Evolutionary conservation across 2,888 invertebrate species (phyloP).

Genomic region (Lagria hirta): DNA sequence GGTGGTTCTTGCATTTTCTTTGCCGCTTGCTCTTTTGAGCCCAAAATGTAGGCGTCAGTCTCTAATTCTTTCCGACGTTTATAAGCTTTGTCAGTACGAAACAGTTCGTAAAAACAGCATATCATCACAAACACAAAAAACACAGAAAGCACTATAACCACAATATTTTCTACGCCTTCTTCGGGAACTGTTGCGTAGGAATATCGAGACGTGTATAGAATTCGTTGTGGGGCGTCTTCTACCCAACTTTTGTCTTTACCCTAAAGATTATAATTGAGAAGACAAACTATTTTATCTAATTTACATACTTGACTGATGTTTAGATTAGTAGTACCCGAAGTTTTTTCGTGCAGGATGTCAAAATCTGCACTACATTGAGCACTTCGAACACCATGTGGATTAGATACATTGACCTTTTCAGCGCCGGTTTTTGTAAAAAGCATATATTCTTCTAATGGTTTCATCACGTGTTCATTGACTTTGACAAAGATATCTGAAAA

Average conservation of each 20-base stretch:
- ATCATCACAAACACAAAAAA: constrained; percentile 72
- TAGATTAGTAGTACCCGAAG: constrained; percentile 59
- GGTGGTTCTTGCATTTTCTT: constrained; percentile 62
- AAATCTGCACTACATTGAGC: constrained; percentile 84
- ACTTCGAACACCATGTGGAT: constrained; percentile 81
- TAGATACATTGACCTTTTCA: constrained; percentile 84
- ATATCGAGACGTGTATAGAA: constrained; percentile 73
- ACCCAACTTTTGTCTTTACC: constrained; percentile 81
- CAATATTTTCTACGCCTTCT: constrained; percentile 74
- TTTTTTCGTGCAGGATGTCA: constrained; percentile 61
- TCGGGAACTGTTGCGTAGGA: constrained; percentile 75
- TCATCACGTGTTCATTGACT: constrained; percentile 84
- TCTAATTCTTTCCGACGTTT: constrained; percentile 71
- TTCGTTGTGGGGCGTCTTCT: constrained; percentile 77
- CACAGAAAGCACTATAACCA: constrained; percentile 76
- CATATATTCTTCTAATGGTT: constrained; percentile 90
- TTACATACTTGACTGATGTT: constrained; percentile 61
- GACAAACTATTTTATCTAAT: constrained; percentile 3
- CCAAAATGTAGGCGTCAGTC: constrained; percentile 73
- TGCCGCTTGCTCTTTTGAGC: constrained; percentile 73
- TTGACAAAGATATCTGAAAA: constrained; percentile 79
- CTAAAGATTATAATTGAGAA: constrained; percentile 50
- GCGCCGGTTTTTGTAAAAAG: constrained; percentile 82
- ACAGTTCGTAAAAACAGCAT: constrained; percentile 71
- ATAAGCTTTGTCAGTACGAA: constrained; percentile 73